Percentiles rank a stretch among this genome's conserved stretches.
Conservation (phyloP, 2,113 vertebrate species). For the Tetrax tetrax region DNA sequence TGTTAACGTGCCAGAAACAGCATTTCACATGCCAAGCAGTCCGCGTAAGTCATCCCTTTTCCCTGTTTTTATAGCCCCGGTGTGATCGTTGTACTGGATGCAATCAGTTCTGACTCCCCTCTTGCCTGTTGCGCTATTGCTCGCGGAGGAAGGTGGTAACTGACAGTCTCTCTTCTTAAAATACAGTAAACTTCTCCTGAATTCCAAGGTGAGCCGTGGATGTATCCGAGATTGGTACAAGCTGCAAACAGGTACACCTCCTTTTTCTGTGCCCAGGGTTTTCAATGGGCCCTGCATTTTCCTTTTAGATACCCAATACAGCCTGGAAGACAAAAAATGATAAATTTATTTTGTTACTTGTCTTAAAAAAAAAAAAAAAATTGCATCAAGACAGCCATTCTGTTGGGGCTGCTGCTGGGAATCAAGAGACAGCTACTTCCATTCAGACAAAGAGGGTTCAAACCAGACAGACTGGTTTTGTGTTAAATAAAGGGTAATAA, state of each 20-base stretch:
- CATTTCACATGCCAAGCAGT: neutral
- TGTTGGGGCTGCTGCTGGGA: neutral
- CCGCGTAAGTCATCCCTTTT: neutral
- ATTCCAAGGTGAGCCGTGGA: neutral
- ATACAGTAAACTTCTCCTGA: neutral
- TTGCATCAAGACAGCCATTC: neutral
- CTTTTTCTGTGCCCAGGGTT: neutral
- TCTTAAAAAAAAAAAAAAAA: neutral
- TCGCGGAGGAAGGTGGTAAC: neutral
- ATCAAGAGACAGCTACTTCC: neutral
- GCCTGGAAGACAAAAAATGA: neutral
- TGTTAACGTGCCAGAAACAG: neutral
- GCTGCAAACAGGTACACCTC: neutral
- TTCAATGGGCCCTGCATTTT: neutral
- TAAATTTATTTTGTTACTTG: neutral
- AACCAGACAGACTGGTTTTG: conserved; percentile 25
- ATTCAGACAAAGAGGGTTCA: neutral
- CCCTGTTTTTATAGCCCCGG: neutral
- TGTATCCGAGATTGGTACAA: neutral
- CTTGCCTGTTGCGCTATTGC: neutral
- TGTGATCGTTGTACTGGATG: fast-evolving
- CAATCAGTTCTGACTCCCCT: fast-evolving
- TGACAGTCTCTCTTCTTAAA: neutral
- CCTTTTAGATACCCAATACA: neutral
- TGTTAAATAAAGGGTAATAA: neutral